Evolutionary conservation across 30 jellyfish, hydroid and myxozoan species (phyloP), one percentile per base, ranked within the genome.

Genomic region (Pseudorhiza aurosa): DNA sequence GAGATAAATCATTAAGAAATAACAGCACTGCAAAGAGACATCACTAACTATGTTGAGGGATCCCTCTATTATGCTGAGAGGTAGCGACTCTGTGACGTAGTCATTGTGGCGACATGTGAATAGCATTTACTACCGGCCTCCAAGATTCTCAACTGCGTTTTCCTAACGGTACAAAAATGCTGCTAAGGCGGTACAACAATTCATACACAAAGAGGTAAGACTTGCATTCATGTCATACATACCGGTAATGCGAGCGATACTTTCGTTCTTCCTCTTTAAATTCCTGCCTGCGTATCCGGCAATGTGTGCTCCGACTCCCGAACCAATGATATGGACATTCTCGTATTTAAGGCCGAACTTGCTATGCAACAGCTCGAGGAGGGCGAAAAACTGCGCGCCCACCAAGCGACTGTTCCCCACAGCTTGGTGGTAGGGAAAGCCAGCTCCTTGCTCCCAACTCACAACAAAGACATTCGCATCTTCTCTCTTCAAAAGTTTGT

Each of bases 371-470:
- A 68, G 55, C 44, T 77, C 70, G 1, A 87, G 49, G 78, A 87
- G 55, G 62, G 81, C 81, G 10, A 72, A 27, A 9, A 78, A 59
- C 64, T 74, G 90, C 11, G 94, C 96, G 4, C 96, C 97, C 29
- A 89, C 93, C 65, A 89, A 65, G 22, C 97, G 82, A 49, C 71
- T 45, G 78, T 89, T 89, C 8, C 97, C 94, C 31, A 31, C 77
- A 0, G 97, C 97, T 51, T 75, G 89, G 77, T 89, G 96, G 50
- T 89, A 89, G 8, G 97, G 97, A 36, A 89, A 89, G n/a, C 63
- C 43, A 24, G 96, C 81, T 15, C 97, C 97, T n/a, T 56, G 63
- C 35, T 78, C 68, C 97, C 97, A 89, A 47, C 73, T 94, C 40
- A 69, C 85, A 22, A 82, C 69, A 6, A 89, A 57, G 4, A 89